Evolutionary conservation across 1,140 invertebrate species (phyloP), one percentile per base, ranked within the genome.

Genomic region (Epicauta chinensis): DNA sequence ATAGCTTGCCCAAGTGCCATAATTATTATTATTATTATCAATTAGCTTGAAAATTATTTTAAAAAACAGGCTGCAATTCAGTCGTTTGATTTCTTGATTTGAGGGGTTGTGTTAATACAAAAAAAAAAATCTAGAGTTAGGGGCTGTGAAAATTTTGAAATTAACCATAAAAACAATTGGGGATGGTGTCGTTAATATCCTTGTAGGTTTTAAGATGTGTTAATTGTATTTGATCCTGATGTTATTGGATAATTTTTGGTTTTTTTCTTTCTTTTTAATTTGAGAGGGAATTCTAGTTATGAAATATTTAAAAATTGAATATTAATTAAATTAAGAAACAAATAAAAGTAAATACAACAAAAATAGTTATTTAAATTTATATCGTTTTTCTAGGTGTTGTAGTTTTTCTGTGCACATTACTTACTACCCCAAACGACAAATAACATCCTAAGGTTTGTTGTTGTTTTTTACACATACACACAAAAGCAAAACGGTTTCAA

Each of bases 311-410:
- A 37, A 43, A 16, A 49, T 43, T 41, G 13, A 23, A 29, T 53
- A 54, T 34, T 54, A 48, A 42, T 15, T 49, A 39, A 47, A 54
- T 37, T 39, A 54, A 34, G 17, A 48, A 31, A 54, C 23, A 49
- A 47, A 47, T 55, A 55, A 49, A 31, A 37, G 47, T n/a, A n/a
- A n/a, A 54, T 53, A 40, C 42, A 34, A 29, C 41, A 34, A 45
- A 56, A 56, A 58, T 45, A 52, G 53, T 56, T 51, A 56, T 53
- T 58, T 53, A 59, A 61, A 56, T 49, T 45, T 52, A 38, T 53
- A 55, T 61, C 46, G 17, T 53, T 53, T 61, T 60, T 61, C 51
- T 61, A 61, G 59, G 59, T 61, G 53, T 61, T 58, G 53, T 52
- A 51, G 55, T 53, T 56, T 51, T 51, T 29, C 55, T 54, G 59